Evolutionary conservation across 92 coral and sea anemone species (phyloP), one percentile per base, ranked within the genome.

Genomic region (Meandrina meandrites): DNA sequence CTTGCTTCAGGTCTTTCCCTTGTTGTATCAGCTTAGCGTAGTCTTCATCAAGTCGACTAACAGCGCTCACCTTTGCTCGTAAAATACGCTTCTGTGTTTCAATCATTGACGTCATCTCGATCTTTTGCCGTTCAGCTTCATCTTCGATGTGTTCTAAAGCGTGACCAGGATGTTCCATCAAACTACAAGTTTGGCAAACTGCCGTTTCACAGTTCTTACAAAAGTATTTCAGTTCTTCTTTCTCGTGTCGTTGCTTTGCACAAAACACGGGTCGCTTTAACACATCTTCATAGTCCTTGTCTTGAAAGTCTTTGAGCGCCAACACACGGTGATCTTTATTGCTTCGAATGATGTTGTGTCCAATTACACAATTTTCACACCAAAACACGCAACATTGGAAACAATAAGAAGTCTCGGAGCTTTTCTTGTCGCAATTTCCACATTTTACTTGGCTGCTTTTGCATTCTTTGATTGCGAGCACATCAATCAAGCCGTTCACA

Each of bases 401-500:
- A 83, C 91, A 88, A 15, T 88, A 83, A 0, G 84, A 88, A 42
- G 72, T 74, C 69, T 76, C 76, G 34, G 70, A 75, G 72, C 87
- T 76, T 66, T 69, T 83, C 54, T 88, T 57, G 19, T 60, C 78
- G 69, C 88, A 88, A 74, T 88, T 88, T 34, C 45, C 88, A 78
- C 91, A 88, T 47, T 50, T 78, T 37, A 88, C 81, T 28, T 66
- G 57, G 17, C 74, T 53, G 5, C 31, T 69, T 12, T 78, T 34
- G 28, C 77, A 40, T 28, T 83, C 82, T 73, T 76, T 88, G 18
- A 88, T 88, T 28, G 82, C 86, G 45, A 90, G 48, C 54, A 86
- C 84, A 86, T 90, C 92, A 18, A 90, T 48, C 48, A 90, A 73
- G 67, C 88, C 82, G 79, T 86, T 86, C 47, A 90, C 79, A 73